Conservation (phyloP, 2,113 vertebrate species). For the Choloepus hoffmanni region DNA sequence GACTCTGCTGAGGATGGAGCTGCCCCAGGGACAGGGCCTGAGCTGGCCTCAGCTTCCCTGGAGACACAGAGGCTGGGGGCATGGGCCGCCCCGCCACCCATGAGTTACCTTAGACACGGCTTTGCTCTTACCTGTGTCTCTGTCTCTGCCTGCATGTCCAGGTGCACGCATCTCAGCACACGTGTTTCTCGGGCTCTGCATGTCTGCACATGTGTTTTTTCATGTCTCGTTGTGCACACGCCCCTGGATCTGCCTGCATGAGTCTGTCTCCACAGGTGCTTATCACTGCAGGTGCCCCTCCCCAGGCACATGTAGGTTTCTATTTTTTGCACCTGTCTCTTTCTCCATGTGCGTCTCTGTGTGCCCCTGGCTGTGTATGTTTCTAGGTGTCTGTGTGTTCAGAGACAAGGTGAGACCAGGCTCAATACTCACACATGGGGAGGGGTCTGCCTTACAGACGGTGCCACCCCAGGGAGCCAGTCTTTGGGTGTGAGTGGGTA, state of each 20-base stretch:
- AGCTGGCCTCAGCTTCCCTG: not conserved
- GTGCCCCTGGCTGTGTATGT: constrained; percentile 32
- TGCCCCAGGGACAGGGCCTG: not conserved
- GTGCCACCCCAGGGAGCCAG: constrained; percentile 35
- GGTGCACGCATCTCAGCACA: not conserved
- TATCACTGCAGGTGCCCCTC: constrained; percentile 69
- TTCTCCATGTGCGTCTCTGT: not conserved
- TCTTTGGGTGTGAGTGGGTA: not conserved
- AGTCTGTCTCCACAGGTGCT: constrained; percentile 70
- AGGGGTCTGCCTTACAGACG: constrained; percentile 31
- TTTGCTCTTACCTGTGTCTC: not conserved
- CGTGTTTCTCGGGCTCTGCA: not conserved
- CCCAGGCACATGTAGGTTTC: constrained; percentile 19
- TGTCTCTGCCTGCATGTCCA: not conserved
- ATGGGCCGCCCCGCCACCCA: not conserved
- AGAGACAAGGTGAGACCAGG: constrained; percentile 8
- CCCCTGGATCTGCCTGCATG: constrained; percentile 9
- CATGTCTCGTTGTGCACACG: not conserved
- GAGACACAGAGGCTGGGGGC: not conserved
- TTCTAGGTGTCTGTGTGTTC: constrained; percentile 55
- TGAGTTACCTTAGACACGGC: not conserved
- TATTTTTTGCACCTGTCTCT: constrained; percentile 71
- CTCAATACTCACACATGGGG: not conserved
- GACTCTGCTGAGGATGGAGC: not conserved
- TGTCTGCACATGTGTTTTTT: constrained; percentile 13